Conservation (phyloP, 2,113 vertebrate genomes). For the Chloropsis hardwickii region DNA sequence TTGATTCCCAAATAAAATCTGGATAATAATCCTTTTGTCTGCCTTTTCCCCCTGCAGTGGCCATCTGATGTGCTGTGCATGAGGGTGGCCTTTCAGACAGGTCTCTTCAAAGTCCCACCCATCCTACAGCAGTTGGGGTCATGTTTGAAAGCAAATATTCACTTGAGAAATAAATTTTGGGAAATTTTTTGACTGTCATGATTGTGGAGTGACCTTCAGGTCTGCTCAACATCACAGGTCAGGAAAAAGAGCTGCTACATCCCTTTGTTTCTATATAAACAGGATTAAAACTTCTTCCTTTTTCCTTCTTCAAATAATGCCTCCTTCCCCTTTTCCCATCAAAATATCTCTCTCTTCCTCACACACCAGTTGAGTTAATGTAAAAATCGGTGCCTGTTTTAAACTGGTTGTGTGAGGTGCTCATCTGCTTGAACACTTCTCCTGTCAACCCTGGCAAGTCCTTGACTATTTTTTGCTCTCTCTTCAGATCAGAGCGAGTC, state of each 20-base stretch:
- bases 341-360: not conserved
- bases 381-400: not conserved
- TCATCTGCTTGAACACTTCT: not conserved
- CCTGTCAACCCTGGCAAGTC: not conserved
- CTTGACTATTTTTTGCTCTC: not conserved
- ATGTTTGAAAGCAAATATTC: not conserved
- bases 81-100: not conserved
- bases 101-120: not conserved
- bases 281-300: too few relatives aligned
- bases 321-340: not conserved
- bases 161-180: not conserved
- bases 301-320: not conserved
- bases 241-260: not conserved
- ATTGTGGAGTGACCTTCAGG: not conserved
- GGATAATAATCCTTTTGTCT: not conserved
- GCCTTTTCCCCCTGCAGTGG: not conserved
- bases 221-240: not conserved
- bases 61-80: not conserved
- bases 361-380: not conserved
- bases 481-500: not conserved
- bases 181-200: not conserved
- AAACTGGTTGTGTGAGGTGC: not conserved
- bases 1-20: not conserved
- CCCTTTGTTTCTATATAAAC: not conserved
- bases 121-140: not conserved